Percentiles rank a stretch among this genome's conserved stretches.
Evolutionary conservation across 2,797 vertebrate genomes (phyloP).

Genomic region (Gadopsis bispinosus): DNA sequence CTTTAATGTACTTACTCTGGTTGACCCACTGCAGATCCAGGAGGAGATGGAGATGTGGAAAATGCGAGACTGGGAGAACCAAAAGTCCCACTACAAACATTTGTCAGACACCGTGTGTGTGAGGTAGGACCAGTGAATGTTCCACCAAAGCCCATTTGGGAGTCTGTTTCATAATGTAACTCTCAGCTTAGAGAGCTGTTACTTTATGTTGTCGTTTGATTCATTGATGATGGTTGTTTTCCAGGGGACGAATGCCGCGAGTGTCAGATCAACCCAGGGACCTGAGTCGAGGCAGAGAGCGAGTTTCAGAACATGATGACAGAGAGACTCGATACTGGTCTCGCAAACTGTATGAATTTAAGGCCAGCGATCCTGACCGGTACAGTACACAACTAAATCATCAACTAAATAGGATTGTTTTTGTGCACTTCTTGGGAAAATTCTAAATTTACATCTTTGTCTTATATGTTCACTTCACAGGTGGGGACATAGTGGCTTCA

Average conservation of each 20-base stretch:
- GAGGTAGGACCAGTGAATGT: constrained; percentile 66
- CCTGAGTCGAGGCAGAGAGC: constrained; percentile 73
- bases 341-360: constrained; percentile 94
- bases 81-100: constrained; percentile 74
- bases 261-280: constrained; percentile 83
- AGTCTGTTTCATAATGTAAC: constrained; percentile 27
- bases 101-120: constrained; percentile 45
- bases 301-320: constrained; percentile 86
- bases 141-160: constrained; percentile 22
- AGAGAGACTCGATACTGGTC: constrained; percentile 92
- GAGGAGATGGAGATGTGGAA: constrained; percentile 90
- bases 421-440: neutral
- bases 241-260: constrained; percentile 91
- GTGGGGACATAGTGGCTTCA: constrained; percentile 98
- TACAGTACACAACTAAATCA: constrained; percentile 49
- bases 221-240: constrained; percentile 36
- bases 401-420: neutral
- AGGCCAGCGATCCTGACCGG: constrained; percentile 95
- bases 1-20: constrained; percentile 34
- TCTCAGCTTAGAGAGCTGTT: constrained; percentile 24
- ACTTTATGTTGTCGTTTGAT: constrained; percentile 11
- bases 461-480: constrained; percentile 79
- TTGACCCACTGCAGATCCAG: constrained; percentile 74
- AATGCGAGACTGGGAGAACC: constrained; percentile 90
- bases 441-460: neutral